A percentile compares a stretch with the other conserved stretches of the same genome.
Conservation (phyloP, 37 sponge, comb jelly and placozoan genomes). For the Ianthella basta region DNA sequence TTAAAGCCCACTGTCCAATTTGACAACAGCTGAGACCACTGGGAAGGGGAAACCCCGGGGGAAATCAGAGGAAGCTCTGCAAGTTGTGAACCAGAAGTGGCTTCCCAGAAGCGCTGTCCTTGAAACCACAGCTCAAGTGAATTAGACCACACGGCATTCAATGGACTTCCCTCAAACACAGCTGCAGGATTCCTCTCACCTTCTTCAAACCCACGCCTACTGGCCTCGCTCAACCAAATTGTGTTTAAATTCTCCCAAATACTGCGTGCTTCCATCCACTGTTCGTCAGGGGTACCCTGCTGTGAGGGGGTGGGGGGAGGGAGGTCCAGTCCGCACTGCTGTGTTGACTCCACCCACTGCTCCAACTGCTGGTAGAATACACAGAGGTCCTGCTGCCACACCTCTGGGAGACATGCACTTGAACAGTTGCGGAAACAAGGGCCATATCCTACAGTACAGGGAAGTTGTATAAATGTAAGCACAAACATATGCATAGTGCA, state of each 20-base stretch:
- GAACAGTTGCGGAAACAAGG: conserved; percentile 25
- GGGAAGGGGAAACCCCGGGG: neutral
- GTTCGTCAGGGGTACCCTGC: conserved; percentile 7
- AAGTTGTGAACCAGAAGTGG: neutral
- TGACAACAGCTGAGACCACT: conserved; percentile 1
- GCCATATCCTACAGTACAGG: neutral
- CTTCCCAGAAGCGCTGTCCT: conserved; percentile 9
- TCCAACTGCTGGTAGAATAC: neutral
- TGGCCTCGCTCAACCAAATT: neutral
- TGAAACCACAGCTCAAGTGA: neutral
- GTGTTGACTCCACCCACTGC: neutral
- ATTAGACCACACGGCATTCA: neutral
- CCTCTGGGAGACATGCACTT: neutral
- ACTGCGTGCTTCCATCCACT: conserved; percentile 5
- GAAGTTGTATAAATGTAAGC: neutral
- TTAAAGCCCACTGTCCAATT: conserved; percentile 13
- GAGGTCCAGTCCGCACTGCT: conserved; percentile 5
- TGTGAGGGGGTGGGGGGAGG: neutral
- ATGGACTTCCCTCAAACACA: neutral
- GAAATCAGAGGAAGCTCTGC: neutral
- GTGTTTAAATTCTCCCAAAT: neutral
- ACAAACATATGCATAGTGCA: neutral
- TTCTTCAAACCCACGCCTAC: neutral
- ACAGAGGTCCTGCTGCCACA: conserved; percentile 11
- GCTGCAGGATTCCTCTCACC: neutral